Base-by-base conservation (phyloP, 2,113 vertebrate genomes). In the Phodopus roborovskii region DNA sequence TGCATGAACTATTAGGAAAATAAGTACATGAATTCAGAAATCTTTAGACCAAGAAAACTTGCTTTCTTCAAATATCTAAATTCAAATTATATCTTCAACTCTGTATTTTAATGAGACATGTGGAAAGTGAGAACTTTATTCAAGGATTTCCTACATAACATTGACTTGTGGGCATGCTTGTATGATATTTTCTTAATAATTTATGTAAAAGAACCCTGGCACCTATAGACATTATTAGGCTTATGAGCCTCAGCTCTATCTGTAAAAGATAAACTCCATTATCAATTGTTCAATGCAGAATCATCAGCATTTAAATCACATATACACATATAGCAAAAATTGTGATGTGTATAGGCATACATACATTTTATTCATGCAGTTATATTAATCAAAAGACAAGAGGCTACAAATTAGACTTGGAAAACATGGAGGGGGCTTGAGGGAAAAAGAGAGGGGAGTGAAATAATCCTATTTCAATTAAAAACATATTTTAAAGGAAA, bases 1-100 rank as follows among this genome's bases (percentile, higher is more conserved):
- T 92, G 78, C 11, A 70, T 89, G 83, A 64, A 74, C 77, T 91
- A n/a, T 88, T 92, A 82, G 10, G 64, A 20, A 94, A 28, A 5
- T 15, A 39, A 77, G 5, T 16, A n/a, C 1, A 81, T 1, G 0
- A 70, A 1, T 68, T 94, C 20, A 60, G 82, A 11, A 56, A 39
- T 60, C 75, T 92, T 64, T 84, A 48, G 8, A 81, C 2, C 1
- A 22, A 92, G 48, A 60, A 13, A 75, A 58, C 2, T 39, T 92
- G 50, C 26, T 90, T 62, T 83, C 75, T 24, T 58, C 20, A 93
- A 60, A 12, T 89, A 60, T 2, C 60, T 89, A 58, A 16, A 48
- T 11, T 64, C 20, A 64, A 84, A 66, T 93, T 81, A 70, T 73
- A 4, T 78, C 6, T 91, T 42, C 60, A 77, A 48, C 60, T 50